Evolutionary conservation across 2,797 vertebrate species (phyloP).

Genomic region (Tenualosa thibaudeaui): DNA sequence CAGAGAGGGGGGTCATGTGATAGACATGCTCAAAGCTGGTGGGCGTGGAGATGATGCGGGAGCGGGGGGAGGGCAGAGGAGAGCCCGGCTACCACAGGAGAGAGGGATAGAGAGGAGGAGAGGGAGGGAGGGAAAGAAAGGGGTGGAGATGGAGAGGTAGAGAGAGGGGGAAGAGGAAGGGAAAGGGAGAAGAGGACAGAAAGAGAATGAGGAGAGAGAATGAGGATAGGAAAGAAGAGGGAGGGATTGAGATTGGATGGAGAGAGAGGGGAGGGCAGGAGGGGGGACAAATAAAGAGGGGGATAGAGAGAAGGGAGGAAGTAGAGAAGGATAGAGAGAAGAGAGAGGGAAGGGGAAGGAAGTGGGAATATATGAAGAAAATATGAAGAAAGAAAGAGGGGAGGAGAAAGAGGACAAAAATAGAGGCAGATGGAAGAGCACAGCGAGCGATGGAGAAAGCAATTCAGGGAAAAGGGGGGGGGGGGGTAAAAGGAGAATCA

Average conservation of each 20-base stretch:
- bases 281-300: background rate
- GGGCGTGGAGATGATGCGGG: slow-evolving; percentile 82
- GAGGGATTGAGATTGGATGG: background rate
- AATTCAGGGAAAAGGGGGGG: background rate
- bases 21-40: slow-evolving; percentile 88
- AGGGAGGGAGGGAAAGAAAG: slow-evolving; percentile 23
- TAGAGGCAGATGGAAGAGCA: too few relatives aligned
- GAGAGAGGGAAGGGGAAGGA: background rate
- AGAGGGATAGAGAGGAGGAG: slow-evolving; percentile 64
- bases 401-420: too few relatives aligned
- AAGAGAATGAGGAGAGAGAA: background rate
- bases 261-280: background rate
- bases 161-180: background rate
- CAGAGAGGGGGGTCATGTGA: slow-evolving; percentile 87
- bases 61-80: slow-evolving; percentile 77
- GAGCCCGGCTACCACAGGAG: slow-evolving; percentile 73
- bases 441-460: background rate
- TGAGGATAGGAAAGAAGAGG: background rate
- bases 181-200: background rate
- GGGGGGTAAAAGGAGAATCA: background rate
- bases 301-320: background rate
- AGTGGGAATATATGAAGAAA: background rate
- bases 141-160: background rate
- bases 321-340: background rate
- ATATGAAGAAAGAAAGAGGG: too few relatives aligned